Percentiles rank a stretch among this genome's conserved stretches.
phyloP scores from a whole-genome alignment of 2,888 invertebrate species.

The Meteorus cinctellus region DNA sequence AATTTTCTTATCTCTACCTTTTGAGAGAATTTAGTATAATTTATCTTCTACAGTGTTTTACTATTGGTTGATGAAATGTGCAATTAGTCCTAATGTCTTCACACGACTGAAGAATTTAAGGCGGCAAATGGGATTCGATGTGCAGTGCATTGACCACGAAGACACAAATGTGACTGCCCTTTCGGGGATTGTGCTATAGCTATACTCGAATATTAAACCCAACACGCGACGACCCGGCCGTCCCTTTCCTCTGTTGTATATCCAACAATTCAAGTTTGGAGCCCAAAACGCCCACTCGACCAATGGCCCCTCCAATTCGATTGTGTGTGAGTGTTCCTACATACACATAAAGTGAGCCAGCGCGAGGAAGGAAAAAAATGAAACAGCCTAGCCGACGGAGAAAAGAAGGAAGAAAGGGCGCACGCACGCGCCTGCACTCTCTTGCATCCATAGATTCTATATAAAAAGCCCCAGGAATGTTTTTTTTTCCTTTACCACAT shows the following conservation, averaged over 20 bases:
- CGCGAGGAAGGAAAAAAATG: neutral
- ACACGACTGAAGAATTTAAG: neutral
- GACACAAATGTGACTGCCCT: neutral
- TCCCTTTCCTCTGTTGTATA: neutral
- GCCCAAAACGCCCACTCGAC: constrained; percentile 55
- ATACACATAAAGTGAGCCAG: neutral
- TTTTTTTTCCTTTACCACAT: too few relatives aligned
- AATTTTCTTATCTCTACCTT: too few relatives aligned
- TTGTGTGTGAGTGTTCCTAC: too few relatives aligned
- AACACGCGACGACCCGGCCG: neutral
- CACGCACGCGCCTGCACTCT: neutral
- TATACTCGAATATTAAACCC: neutral
- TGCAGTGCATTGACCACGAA: neutral
- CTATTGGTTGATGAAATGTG: too few relatives aligned
- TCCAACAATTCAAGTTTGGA: constrained; percentile 1
- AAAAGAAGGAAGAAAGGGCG: neutral
- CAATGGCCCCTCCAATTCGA: constrained; percentile 13
- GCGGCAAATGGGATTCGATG: neutral
- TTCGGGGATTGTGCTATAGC: constrained; percentile 16
- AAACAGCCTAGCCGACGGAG: neutral
- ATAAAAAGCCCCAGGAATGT: neutral
- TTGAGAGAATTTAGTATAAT: too few relatives aligned
- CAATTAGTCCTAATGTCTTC: too few relatives aligned
- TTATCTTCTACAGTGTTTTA: too few relatives aligned
- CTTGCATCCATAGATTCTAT: neutral